Base-by-base conservation (phyloP, 2,797 vertebrate species). In the Rhinogobio ventralis region DNA sequence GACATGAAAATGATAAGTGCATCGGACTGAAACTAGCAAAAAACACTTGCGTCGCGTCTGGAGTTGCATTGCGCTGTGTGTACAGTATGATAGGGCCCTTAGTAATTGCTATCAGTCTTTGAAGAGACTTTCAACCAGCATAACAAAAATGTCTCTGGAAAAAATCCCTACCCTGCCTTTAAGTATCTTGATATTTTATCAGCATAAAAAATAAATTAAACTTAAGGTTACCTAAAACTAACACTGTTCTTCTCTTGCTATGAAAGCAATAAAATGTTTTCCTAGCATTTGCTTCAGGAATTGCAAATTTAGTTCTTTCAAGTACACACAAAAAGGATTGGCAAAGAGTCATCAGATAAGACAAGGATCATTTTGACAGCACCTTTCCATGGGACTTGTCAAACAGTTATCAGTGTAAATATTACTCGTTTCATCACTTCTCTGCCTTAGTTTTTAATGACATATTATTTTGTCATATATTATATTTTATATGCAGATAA, bases 361-460 rank as follows among this genome's bases (percentile, higher is more conserved):
- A 82, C 30, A 28, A 69, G 28, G 57, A 68, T 69, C 4, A 82
- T 55, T 74, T 28, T 69, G 30, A 79, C 39, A 72, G 33, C 46
- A 69, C 39, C 28, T 71, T 80, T 5, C 23, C 7, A 51, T 66
- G 25, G 23, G 30, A 55, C 73, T 75, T 75, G 20, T 7, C 30
- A 75, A 30, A 39, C 20, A n/a, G 20, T 39, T 75, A 36, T 75
- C 30, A 5, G 51, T 75, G 49, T 75, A 55, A 23, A 55, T 81
- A 39, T 72, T 20, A 45, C 23, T 64, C 0, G 7, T 81, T 69
- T 19, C 4, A 55, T 36, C 14, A 39, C 30, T 67, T 25, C 68
- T 33, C 42, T 79, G 1, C 20, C 78, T 79, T 25, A 7, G 15
- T 5, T 42, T 69, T 81, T 42, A 53, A 57, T 42, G 23, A 20